Evolutionary conservation across 23 tunicate species (phyloP).

Genomic region (Trididemnum nubilum): DNA sequence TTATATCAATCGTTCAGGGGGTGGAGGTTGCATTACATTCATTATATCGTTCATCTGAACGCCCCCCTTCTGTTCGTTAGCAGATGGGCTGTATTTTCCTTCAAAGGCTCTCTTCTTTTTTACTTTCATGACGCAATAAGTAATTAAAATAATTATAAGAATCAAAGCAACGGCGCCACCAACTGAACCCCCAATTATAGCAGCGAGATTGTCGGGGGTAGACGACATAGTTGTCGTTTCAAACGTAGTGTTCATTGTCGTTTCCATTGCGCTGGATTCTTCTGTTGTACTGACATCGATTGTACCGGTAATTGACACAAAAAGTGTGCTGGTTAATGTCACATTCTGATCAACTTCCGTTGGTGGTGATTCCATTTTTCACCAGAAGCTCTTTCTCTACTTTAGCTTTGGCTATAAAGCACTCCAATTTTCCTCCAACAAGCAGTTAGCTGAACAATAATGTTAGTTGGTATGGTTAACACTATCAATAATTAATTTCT

Average conservation of each 20-base stretch:
- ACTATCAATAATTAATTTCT: too few relatives aligned
- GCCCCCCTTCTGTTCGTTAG: conserved; percentile 94
- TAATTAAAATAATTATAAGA: conserved; percentile 31
- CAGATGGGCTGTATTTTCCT: conserved; percentile 94
- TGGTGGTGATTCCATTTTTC: too few relatives aligned
- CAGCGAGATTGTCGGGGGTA: background rate
- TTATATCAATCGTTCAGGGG: conserved; percentile 92
- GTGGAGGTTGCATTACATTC: conserved; percentile 89
- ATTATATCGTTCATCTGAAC: conserved; percentile 94
- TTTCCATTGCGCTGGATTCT: conserved; percentile 7
- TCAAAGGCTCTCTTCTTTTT: conserved; percentile 83
- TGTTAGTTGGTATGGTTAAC: too few relatives aligned
- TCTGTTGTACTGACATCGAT: too few relatives aligned
- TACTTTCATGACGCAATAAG: conserved; percentile 50
- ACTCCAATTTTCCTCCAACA: too few relatives aligned
- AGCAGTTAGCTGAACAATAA: too few relatives aligned
- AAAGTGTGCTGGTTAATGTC: too few relatives aligned
- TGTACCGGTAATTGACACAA: too few relatives aligned
- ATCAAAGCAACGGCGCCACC: conserved; percentile 70
- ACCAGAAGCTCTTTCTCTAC: too few relatives aligned
- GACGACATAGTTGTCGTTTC: background rate
- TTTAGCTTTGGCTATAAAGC: too few relatives aligned
- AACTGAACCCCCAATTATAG: conserved; percentile 40
- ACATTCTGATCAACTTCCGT: too few relatives aligned
- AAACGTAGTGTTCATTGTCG: too few relatives aligned